Percentiles rank a stretch among this genome's conserved stretches.
Evolutionary conservation across 2,888 invertebrate genomes (phyloP).

Genomic region (Chrysopilus asiliformis): DNA sequence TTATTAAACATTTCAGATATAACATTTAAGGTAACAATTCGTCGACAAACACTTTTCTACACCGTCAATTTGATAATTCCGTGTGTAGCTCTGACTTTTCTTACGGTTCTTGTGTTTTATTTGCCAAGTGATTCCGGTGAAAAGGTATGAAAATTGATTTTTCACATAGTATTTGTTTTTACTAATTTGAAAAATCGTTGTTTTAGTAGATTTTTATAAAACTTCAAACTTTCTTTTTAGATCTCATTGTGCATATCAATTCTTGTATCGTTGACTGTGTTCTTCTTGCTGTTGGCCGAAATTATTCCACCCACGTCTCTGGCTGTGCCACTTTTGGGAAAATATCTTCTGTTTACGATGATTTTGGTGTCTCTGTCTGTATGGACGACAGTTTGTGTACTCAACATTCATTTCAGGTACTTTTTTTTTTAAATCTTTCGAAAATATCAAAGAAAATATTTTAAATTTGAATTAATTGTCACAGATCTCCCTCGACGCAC

Average conservation of each 20-base stretch:
- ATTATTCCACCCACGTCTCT: constrained; percentile 98
- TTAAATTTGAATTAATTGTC: background rate
- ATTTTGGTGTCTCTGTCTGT: constrained; percentile 87
- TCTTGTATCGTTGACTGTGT: constrained; percentile 95
- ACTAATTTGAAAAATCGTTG: too few relatives aligned
- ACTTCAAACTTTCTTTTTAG: constrained; percentile 36
- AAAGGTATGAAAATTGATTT: constrained; percentile 46
- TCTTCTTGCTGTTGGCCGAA: constrained; percentile 95
- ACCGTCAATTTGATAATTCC: constrained; percentile 93
- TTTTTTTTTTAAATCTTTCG: background rate
- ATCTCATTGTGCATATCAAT: constrained; percentile 96
- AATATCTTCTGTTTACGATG: constrained; percentile 95
- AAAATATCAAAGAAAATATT: background rate
- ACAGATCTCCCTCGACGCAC: constrained; percentile 76
- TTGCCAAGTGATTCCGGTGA: constrained; percentile 96
- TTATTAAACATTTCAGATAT: constrained; percentile 66
- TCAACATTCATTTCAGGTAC: constrained; percentile 84
- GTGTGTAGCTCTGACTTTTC: constrained; percentile 92
- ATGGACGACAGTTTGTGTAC: constrained; percentile 86
- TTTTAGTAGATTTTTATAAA: background rate
- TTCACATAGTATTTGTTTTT: background rate
- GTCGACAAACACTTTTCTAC: constrained; percentile 94
- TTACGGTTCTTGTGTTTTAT: constrained; percentile 94
- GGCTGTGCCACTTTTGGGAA: constrained; percentile 84
- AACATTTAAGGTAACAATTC: constrained; percentile 94